Evolutionary conservation across 2,113 vertebrate genomes (phyloP).

Genomic region (Peromyscus californicus): DNA sequence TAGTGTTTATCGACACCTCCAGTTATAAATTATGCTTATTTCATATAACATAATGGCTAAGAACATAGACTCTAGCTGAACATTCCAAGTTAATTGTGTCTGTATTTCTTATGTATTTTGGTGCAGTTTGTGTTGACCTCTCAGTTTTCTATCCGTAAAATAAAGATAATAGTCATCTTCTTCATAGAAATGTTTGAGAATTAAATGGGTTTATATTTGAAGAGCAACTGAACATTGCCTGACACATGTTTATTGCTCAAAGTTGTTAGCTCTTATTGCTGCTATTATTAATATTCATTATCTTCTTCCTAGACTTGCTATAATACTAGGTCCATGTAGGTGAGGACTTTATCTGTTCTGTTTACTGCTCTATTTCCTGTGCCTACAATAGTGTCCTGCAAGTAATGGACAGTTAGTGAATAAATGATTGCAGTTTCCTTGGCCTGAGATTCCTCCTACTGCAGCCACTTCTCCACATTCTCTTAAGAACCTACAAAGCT

Average conservation of each 20-base stretch:
- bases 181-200: conserved; percentile 54
- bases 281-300: conserved; percentile 34
- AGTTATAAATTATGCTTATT: conserved; percentile 47
- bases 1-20: conserved; percentile 30
- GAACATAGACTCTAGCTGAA: conserved; percentile 24
- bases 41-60: conserved; percentile 43
- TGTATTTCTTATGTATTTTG: conserved; percentile 44
- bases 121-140: neutral
- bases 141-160: conserved; percentile 57
- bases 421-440: conserved; percentile 37
- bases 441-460: neutral
- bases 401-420: conserved; percentile 46
- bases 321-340: neutral
- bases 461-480: neutral
- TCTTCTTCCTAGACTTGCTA: neutral
- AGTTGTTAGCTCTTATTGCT: conserved; percentile 35
- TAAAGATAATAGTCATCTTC: neutral
- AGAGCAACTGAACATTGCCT: conserved; percentile 23
- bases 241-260: neutral
- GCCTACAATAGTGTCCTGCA: conserved; percentile 11
- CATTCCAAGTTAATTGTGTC: neutral
- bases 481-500: conserved; percentile 55
- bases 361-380: neutral
- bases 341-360: conserved; percentile 51
- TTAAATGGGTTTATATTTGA: conserved; percentile 35